Percentiles rank a stretch among this genome's conserved stretches.
These are phyloP conservation scores for Phragmatobia fuliginosa DNA, from an alignment of 2,888 invertebrate genomes.

Conservation along the genomic window DNA sequence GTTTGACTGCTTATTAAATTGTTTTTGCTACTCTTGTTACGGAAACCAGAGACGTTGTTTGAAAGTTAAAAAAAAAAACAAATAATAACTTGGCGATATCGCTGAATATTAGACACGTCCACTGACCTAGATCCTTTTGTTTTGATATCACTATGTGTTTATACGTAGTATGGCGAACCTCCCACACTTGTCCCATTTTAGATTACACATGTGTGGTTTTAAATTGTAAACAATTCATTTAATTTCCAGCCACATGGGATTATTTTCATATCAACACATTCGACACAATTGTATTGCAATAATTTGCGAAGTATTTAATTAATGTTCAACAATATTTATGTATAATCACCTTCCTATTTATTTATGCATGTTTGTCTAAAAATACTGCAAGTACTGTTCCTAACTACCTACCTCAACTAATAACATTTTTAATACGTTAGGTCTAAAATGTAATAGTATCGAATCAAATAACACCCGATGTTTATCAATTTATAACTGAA, in stretches of 20 bases:
- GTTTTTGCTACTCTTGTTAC: conserved; percentile 51
- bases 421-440: neutral
- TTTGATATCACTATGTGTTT: conserved; percentile 64
- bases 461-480: conserved; percentile 14
- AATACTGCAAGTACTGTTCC: neutral
- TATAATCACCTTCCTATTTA: neutral
- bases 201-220: conserved; percentile 69
- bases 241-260: conserved; percentile 9
- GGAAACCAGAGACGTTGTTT: conserved; percentile 29
- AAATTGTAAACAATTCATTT: conserved; percentile 59
- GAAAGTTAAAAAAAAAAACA: conserved; percentile 19
- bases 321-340: neutral
- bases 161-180: conserved; percentile 63
- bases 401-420: neutral
- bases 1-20: conserved; percentile 74
- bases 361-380: neutral
- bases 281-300: neutral
- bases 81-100: conserved; percentile 25
- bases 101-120: conserved; percentile 30
- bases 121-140: conserved; percentile 74
- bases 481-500: conserved; percentile 31
- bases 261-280: conserved; percentile 22
- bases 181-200: conserved; percentile 82
- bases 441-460: conserved; percentile 22
- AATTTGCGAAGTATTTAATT: neutral